Base-by-base conservation (phyloP, 1,140 invertebrate genomes). In the Drosophila yakuba region DNA sequence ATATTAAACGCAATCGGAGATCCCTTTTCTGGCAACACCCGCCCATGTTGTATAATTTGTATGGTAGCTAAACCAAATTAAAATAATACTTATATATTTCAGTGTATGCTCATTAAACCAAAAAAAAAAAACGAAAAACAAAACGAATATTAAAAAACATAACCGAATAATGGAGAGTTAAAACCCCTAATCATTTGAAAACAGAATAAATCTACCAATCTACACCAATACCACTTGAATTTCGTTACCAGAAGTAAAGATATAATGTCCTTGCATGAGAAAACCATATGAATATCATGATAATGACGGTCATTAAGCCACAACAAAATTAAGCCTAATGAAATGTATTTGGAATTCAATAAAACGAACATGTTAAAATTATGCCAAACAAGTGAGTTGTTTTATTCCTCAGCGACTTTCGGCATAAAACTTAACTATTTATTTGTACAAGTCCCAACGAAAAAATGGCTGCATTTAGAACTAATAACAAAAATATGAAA, bases 11-110 rank as follows among this genome's bases (percentile, higher is more conserved):
- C 51, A 55, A 52, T 25, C 43, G 58, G 32, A 66, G 57, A 66
- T 74, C 83, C 83, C 83, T 86, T 82, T 86, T 86, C 83, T 86
- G 83, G 83, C 83, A 86, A 88, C 83, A 86, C 83, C 83, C 83
- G 83, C 83, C 83, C 83, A 88, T 50, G 83, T 85, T 86, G 75
- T 78, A 81, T 85, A 61, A 86, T 81, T 85, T 82, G 39, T 59
- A 81, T 58, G 54, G 51, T 72, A 59, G 55, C 35, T 63, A 59
- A 80, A 61, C 51, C 54, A 52, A 59, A 32, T 55, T 76, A 50
- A 60, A 60, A 58, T 72, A 77, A 45, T 23, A 64, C 39, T 61
- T 62, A 74, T 75, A 61, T 78, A 72, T 57, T 44, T 64, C 39
- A 57, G 55, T 80, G 64, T 79, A 68, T 64, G 48, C 45, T 47